Base-by-base conservation (phyloP, 2,888 invertebrate genomes). In the Zonitis immaculata region DNA sequence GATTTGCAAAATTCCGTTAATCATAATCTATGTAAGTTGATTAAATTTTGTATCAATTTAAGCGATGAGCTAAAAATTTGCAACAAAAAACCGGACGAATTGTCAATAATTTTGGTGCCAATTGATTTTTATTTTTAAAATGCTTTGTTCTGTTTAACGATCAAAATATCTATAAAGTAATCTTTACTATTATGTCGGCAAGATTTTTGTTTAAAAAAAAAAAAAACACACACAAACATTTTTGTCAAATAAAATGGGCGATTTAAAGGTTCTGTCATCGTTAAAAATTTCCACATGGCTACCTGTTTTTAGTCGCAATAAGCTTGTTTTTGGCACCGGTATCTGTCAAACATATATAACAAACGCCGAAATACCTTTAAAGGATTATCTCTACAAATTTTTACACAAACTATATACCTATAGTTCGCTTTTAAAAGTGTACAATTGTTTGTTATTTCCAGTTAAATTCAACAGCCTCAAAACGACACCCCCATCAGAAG, bases 401-500 rank as follows among this genome's bases (percentile, higher is more conserved):
- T 39, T 20, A 39, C 20, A 39, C 39, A 39, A 39, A 35, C 35
- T 16, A 8, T n/a, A n/a, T n/a, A n/a, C n/a, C n/a, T n/a, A n/a
- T n/a, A n/a, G n/a, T n/a, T n/a, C n/a, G n/a, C n/a, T n/a, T n/a
- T n/a, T n/a, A n/a, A n/a, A n/a, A n/a, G n/a, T n/a, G n/a, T n/a
- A n/a, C n/a, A n/a, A n/a, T n/a, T n/a, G n/a, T n/a, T n/a, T n/a
- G n/a, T n/a, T n/a, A 49, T 69, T 68, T 39, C 20, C 69, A 71
- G 70, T 62, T 62, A 65, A 59, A 61, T 54, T 63, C 57, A 56
- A 61, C 61, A 57, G 62, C 67, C 58, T 62, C 65, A 70, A 64
- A 49, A 70, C 67, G 70, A 62, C 69, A 53, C 70, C 68, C 45
- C 48, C 59, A 60, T 62, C 61, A 50, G 66, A 58, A 45, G 66